Evolutionary conservation across 2,797 vertebrate genomes (phyloP).

Genomic region (Ispidina picta): DNA sequence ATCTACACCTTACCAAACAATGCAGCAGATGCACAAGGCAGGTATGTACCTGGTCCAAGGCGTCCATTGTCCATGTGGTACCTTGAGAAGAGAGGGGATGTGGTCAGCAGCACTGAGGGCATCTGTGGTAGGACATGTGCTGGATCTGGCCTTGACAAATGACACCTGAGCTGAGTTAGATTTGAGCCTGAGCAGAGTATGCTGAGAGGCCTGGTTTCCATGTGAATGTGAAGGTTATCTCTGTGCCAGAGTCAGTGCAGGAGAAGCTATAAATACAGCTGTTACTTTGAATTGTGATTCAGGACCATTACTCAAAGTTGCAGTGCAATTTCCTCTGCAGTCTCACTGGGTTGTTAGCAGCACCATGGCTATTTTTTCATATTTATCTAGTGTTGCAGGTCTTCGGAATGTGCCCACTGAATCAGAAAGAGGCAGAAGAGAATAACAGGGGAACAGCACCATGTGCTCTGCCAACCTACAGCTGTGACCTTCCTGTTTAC

Average conservation of each 20-base stretch:
- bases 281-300: neutral
- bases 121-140: neutral
- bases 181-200: neutral
- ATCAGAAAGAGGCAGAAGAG: neutral
- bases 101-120: neutral
- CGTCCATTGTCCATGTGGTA: fast-evolving
- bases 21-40: neutral
- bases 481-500: slow-evolving; percentile 30
- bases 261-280: neutral
- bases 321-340: neutral
- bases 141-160: neutral
- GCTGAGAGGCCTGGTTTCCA: neutral
- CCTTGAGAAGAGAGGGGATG: neutral
- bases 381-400: neutral
- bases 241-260: neutral
- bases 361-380: neutral
- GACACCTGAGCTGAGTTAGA: neutral
- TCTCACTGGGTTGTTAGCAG: neutral
- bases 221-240: neutral
- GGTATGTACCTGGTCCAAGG: neutral
- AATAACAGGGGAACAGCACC: neutral
- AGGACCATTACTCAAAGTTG: neutral
- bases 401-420: neutral
- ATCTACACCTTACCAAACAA: neutral
- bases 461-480: slow-evolving; percentile 26